Percentiles rank a stretch among this genome's conserved stretches.
Conservation (phyloP, 2,113 vertebrate genomes). For the Catharus bicknelli region DNA sequence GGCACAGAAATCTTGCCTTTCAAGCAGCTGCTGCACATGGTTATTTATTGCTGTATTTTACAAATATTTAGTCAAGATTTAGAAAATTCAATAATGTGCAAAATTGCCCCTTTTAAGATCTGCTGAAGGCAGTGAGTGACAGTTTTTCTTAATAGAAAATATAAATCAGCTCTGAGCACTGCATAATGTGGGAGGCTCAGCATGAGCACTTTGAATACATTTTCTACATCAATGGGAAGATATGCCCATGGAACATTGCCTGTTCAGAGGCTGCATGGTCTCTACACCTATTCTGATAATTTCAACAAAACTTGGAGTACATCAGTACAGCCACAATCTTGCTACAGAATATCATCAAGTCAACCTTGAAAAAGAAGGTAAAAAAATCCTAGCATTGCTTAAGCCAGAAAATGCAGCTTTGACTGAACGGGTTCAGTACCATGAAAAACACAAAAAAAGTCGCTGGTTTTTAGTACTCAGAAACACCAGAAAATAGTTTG, state of each 20-base stretch:
- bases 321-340: neutral
- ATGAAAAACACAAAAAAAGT: neutral
- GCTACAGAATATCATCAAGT: neutral
- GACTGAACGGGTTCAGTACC: neutral
- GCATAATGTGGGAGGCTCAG: slow-evolving; percentile 5
- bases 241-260: fast-evolving
- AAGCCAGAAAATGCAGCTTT: neutral
- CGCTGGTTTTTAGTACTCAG: neutral
- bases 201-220: slow-evolving; percentile 20
- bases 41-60: slow-evolving; percentile 58
- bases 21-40: neutral
- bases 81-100: slow-evolving; percentile 58
- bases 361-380: neutral
- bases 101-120: slow-evolving; percentile 42
- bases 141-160: slow-evolving; percentile 51
- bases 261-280: neutral
- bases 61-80: slow-evolving; percentile 65
- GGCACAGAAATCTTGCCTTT: slow-evolving; percentile 33
- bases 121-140: slow-evolving; percentile 41
- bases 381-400: neutral
- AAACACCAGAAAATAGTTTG: neutral
- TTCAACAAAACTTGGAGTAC: neutral
- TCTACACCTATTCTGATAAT: neutral
- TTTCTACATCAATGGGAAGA: neutral
- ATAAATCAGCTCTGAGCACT: slow-evolving; percentile 32